Base-by-base conservation (phyloP, 2,797 vertebrate genomes). In the Myotis daubentonii region DNA sequence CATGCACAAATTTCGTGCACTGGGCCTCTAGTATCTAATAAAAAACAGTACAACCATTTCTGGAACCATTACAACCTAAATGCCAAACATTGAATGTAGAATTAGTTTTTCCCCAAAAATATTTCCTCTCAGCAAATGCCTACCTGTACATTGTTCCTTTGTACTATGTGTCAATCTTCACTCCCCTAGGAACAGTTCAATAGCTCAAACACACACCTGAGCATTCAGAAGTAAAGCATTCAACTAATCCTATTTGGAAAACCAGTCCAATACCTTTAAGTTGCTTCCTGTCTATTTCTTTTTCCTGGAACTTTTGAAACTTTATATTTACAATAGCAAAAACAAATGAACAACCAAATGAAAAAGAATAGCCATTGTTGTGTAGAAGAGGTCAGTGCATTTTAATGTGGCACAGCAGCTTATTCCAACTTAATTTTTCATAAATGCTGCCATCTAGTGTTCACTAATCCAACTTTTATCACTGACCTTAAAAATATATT, bases 341-440 rank as follows among this genome's bases (percentile, higher is more conserved):
- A 87, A 36, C 6, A 62, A 68, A 53, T 60, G 68, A 60, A 4
- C 49, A 82, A 75, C 23, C 2, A 87, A 65, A 20, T 33, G 36
- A 47, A 89, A 72, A 79, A 81, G 83, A 92, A 25, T 2, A 79
- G 25, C 47, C 72, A 38, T n/a, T 44, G 23, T 16, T 79, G 36
- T 68, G 22, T 65, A 79, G 66, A 17, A 55, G 20, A 44, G 15
- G 2, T 25, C 12, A 44, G 44, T 25, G 60, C 30, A 57, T 60
- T 72, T 92, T 79, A 60, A 85, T n/a, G 5, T 20, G 25, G 23
- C 13, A 19, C 28, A n/a, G 17, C 12, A 49, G 11, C 23, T 65
- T 41, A 51, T n/a, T n/a, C 55, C 16, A 81, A 89, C 93, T 97
- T 95, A 95, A 95, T 87, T 97, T 97, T 94, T 97, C 96, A 75